phyloP scores from a whole-genome alignment of 1,140 invertebrate species.

The Cylas formicarius region DNA sequence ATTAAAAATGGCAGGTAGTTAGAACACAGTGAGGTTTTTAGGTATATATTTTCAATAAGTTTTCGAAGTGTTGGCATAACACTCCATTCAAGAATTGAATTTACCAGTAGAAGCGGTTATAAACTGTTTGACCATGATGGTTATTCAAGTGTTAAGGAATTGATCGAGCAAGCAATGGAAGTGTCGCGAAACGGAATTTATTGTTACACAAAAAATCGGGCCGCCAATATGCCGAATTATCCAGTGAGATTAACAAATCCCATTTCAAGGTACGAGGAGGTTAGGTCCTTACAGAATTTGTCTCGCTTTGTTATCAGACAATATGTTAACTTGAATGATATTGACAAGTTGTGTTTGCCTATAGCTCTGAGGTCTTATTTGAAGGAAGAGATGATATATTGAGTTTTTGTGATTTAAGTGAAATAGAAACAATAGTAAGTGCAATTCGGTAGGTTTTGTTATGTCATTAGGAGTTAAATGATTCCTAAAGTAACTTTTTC shows the following conservation, averaged over 20 bases:
- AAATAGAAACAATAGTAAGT: too few species aligned
- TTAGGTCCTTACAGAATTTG: conserved; percentile 65
- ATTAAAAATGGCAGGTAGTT: too few species aligned
- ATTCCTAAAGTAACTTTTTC: too few species aligned
- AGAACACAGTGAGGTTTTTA: too few species aligned
- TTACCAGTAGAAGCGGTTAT: conserved; percentile 56
- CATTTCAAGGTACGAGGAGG: conserved; percentile 66
- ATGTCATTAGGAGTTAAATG: too few species aligned
- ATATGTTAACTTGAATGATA: conserved; percentile 62
- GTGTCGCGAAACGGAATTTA: conserved; percentile 56
- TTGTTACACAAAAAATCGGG: conserved; percentile 57
- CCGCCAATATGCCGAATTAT: conserved; percentile 55
- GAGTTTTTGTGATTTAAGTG: too few species aligned
- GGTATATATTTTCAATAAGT: conserved; percentile 56
- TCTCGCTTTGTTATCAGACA: conserved; percentile 72
- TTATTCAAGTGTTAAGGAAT: conserved; percentile 56
- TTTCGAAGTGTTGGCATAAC: conserved; percentile 68
- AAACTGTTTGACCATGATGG: conserved; percentile 50
- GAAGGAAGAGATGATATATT: conserved; percentile 42
- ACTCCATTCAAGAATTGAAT: conserved; percentile 62
- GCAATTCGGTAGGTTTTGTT: too few species aligned
- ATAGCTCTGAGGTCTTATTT: conserved; percentile 59
- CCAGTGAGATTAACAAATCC: conserved; percentile 69
- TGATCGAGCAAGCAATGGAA: conserved; percentile 62
- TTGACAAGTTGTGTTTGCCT: conserved; percentile 65